Conservation (phyloP, 2,888 invertebrate genomes). For the Lutraria lutraria region DNA sequence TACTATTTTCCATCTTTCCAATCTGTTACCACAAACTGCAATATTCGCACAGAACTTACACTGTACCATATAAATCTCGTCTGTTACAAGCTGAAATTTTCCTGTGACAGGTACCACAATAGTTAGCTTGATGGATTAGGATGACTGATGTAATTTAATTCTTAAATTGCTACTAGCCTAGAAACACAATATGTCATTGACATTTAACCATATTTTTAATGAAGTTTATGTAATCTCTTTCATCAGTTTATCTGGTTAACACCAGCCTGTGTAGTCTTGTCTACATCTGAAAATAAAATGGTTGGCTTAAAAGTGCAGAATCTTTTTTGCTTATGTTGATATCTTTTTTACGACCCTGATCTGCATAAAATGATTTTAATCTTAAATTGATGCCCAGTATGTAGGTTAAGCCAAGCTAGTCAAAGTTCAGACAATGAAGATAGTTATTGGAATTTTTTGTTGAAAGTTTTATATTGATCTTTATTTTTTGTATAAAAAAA, state of each 20-base stretch:
- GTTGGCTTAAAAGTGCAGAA: no score
- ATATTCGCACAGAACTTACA: conserved; percentile 10
- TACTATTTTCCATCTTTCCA: neutral
- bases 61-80: neutral
- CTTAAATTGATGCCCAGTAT: no score
- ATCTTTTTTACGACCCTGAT: no score
- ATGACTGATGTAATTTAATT: neutral
- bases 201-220: neutral
- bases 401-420: no score
- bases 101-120: neutral
- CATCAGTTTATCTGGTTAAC: neutral
- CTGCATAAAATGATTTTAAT: no score
- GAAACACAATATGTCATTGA: neutral
- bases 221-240: conserved; percentile 1
- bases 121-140: neutral
- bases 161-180: neutral
- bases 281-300: no score
- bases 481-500: no score
- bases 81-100: neutral
- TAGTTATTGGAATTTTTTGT: no score
- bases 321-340: no score
- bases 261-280: no score
- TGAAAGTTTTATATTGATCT: no score
- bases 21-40: neutral
- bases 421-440: no score